Evolutionary conservation across 1,140 invertebrate genomes (phyloP), one percentile per base, ranked within the genome.

Genomic region (Diplogasteroides magnus): DNA sequence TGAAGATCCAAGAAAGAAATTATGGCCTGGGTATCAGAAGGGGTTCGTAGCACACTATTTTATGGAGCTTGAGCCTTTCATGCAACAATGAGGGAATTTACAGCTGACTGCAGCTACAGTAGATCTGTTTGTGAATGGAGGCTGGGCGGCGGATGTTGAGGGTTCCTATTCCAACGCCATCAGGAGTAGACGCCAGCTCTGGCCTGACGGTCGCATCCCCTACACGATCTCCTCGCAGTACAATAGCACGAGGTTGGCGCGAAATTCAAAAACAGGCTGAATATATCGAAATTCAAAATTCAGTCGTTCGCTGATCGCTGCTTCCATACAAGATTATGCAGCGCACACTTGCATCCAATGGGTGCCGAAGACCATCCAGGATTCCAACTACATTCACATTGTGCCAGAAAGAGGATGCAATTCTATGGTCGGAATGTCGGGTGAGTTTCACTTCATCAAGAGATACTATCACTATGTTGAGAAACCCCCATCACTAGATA

Each of bases 321-420:
- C 75, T 14, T 74, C 80, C 1, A 81, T 81, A 81, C 69, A 83
- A 68, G 79, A 81, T 31, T 81, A 81, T 59, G 63, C 66, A 15
- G 71, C 69, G 27, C 69, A 79, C 48, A 83, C 79, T 2, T 81
- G 79, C 63, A 80, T 81, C 58, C 67, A 78, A 72, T 81, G 80
- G 80, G 77, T 78, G 25, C 80, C 80, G 19, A 72, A 83, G 61
- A 77, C 69, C 14, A 67, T 61, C 15, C 37, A 31, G 29, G 80
- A 82, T 69, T 62, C 64, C 11, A 81, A 82, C 71, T 83, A 82
- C 67, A 73, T 82, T 14, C 77, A 82, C 63, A 83, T 82, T 61
- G 67, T 82, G 31, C 80, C 80, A n/a, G 81, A 83, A 37, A 68
- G 78, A 32, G 80, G 79, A 55, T 81, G 79, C 31, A 83, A 81